A percentile compares a stretch with the other conserved stretches of the same genome.
These are phyloP conservation scores for Entomyzon cyanotis DNA, from an alignment of 2,113 vertebrate genomes.

Conservation along the genomic window DNA sequence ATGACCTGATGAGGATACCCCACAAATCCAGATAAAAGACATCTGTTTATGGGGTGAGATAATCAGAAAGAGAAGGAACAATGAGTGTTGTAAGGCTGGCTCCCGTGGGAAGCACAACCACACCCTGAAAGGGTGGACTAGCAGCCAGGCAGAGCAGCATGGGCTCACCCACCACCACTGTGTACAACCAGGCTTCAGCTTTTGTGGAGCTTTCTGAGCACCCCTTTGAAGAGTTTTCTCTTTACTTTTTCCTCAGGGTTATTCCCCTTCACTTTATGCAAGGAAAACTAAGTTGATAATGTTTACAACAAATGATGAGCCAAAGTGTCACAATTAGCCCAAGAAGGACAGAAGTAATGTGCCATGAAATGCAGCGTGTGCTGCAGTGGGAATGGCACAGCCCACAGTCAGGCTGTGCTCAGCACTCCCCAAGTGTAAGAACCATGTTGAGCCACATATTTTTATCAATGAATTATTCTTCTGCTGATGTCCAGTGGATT, in stretches of 20 bases:
- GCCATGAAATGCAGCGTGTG: rapidly evolving
- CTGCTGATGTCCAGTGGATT: not conserved
- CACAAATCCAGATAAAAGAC: not conserved
- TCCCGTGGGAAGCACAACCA: not conserved
- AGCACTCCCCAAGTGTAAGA: not conserved
- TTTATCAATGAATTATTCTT: not conserved
- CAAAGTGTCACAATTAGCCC: rapidly evolving
- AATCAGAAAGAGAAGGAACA: not conserved
- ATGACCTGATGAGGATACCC: not conserved
- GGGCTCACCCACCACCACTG: not conserved
- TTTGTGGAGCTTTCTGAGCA: not conserved
- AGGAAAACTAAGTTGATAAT: not conserved
- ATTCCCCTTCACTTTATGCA: not conserved
- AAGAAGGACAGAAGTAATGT: rapidly evolving
- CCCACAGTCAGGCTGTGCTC: not conserved
- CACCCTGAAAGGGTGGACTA: not conserved
- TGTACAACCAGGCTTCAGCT: rapidly evolving
- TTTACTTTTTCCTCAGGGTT: not conserved
- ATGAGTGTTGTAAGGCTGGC: not conserved
- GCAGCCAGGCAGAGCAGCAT: rapidly evolving
- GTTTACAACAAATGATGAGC: not conserved
- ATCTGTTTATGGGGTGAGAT: rapidly evolving
- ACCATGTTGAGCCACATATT: rapidly evolving
- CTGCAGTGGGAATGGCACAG: not conserved
- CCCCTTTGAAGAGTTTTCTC: rapidly evolving